These are phyloP conservation scores for Enteromius anoplus DNA, from an alignment of 2,797 vertebrate genomes.

Conservation along the genomic window DNA sequence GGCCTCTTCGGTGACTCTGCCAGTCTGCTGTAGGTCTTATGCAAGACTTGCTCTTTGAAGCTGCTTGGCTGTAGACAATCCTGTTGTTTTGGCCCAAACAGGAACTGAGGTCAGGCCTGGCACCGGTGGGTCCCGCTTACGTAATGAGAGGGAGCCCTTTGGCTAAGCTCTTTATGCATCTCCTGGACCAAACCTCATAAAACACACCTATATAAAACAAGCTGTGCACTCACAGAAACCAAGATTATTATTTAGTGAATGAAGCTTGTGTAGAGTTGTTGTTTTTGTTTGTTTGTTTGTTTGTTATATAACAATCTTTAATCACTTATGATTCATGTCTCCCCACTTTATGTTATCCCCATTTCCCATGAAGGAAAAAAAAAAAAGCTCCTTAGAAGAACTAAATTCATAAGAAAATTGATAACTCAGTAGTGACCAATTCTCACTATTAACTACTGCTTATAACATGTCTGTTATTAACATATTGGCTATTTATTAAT, in stretches of 20 bases:
- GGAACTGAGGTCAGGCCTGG: conserved; percentile 41
- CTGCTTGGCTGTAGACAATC: conserved; percentile 23
- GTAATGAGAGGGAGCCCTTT: conserved; percentile 42
- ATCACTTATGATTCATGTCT: not conserved
- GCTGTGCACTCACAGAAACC: conserved; percentile 22
- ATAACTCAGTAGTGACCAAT: not conserved
- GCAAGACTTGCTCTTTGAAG: conserved; percentile 41
- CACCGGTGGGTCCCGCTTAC: conserved; percentile 22
- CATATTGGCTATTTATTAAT: not conserved
- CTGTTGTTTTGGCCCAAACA: conserved; percentile 43
- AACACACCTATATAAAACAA: conserved; percentile 46
- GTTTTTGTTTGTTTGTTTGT: not conserved
- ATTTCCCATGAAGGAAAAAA: not conserved
- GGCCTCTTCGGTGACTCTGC: conserved; percentile 13
- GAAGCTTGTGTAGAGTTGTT: not conserved
- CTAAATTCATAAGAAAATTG: too few species aligned
- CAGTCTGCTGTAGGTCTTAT: conserved; percentile 31
- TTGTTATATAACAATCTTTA: not conserved
- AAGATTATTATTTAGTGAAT: not conserved
- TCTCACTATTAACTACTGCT: not conserved
- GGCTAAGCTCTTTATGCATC: conserved; percentile 49
- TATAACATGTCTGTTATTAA: not conserved
- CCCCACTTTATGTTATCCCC: not conserved
- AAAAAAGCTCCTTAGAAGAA: too few species aligned
- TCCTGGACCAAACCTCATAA: conserved; percentile 47